Percentiles rank a stretch among this genome's conserved stretches.
Evolutionary conservation across 2,888 invertebrate species (phyloP).

Genomic region (Nemapogon koenigi): DNA sequence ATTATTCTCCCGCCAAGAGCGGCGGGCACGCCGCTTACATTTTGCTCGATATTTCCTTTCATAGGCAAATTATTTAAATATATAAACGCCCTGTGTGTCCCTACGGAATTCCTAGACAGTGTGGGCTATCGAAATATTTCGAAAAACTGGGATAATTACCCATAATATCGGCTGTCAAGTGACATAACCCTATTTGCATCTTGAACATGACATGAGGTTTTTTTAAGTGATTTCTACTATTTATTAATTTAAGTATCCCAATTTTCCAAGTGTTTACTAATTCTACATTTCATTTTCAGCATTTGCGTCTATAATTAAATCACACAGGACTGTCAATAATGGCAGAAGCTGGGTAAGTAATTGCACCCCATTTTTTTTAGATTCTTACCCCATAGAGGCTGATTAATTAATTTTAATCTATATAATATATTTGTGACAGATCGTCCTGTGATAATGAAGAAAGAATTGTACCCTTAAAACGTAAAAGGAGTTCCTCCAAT

Average conservation of each 20-base stretch:
- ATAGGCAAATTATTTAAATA: no score
- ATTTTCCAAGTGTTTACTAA: background rate
- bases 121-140: no score
- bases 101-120: no score
- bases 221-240: slow-evolving; percentile 34
- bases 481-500: slow-evolving; percentile 50
- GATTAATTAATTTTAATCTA: background rate
- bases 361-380: slow-evolving; percentile 22
- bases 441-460: slow-evolving; percentile 43
- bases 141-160: no score
- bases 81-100: no score
- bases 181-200: slow-evolving; percentile 63
- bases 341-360: slow-evolving; percentile 56
- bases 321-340: slow-evolving; percentile 27
- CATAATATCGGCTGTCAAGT: slow-evolving; percentile 24
- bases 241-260: slow-evolving; percentile 18
- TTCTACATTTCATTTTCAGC: slow-evolving; percentile 2
- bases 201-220: slow-evolving; percentile 61
- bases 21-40: slow-evolving; percentile 55
- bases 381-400: background rate
- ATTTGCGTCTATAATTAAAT: background rate
- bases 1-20: slow-evolving; percentile 56
- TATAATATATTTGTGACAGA: slow-evolving; percentile 31
- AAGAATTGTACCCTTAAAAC: slow-evolving; percentile 42
- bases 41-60: no score